A percentile compares a stretch with the other conserved stretches of the same genome.
These are phyloP conservation scores for Cryptus viduatorius DNA, from an alignment of 2,888 invertebrate species.

Conservation along the genomic window DNA sequence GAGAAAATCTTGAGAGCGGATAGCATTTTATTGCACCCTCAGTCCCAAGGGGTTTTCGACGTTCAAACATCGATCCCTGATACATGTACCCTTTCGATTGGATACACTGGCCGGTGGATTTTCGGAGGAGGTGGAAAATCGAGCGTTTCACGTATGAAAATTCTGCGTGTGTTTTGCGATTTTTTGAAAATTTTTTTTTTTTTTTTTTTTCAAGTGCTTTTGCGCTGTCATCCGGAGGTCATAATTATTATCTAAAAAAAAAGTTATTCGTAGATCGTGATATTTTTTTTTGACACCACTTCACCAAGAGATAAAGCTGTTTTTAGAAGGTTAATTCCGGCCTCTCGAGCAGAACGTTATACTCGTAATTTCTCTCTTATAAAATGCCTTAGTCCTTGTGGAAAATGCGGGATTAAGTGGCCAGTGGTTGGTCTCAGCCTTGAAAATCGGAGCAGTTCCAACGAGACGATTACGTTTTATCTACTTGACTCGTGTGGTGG, in stretches of 20 bases:
- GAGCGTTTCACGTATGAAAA: background rate
- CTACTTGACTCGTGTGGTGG: constrained; percentile 38
- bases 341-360: constrained; percentile 24
- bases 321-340: background rate
- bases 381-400: constrained; percentile 47
- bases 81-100: constrained; percentile 9
- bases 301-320: background rate
- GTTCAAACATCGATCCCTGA: constrained; percentile 13
- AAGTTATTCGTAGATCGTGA: background rate
- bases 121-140: background rate
- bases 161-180: background rate
- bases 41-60: constrained; percentile 17
- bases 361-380: constrained; percentile 33
- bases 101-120: background rate
- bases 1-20: constrained; percentile 27
- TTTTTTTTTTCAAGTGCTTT: background rate
- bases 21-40: constrained; percentile 53
- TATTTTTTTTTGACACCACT: constrained; percentile 1
- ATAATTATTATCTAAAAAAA: background rate
- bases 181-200: background rate
- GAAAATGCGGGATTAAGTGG: constrained; percentile 60
- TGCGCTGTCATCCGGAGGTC: background rate
- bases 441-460: constrained; percentile 39
- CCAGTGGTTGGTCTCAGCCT: constrained; percentile 34
- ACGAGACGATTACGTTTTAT: constrained; percentile 58